Percentiles rank a stretch among this genome's conserved stretches.
phyloP scores from a whole-genome alignment of 2,113 vertebrate genomes.

The Microtus montanus region DNA sequence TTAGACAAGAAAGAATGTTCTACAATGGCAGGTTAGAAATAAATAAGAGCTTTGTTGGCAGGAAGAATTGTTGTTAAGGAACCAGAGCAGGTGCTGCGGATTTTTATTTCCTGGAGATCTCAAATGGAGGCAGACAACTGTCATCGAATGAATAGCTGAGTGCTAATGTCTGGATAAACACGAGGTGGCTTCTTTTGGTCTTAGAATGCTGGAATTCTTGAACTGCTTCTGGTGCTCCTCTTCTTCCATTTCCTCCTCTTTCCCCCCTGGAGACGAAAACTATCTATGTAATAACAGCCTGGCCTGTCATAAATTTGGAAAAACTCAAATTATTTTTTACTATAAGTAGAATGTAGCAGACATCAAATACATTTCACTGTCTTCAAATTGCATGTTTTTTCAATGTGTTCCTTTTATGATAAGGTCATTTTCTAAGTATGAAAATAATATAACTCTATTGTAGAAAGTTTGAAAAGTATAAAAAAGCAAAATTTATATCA shows the following conservation, averaged over 20 bases:
- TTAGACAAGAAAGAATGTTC: slow-evolving; percentile 3
- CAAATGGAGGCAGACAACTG: slow-evolving; percentile 31
- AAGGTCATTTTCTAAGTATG: slow-evolving; percentile 17
- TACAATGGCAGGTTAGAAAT: background rate
- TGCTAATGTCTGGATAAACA: slow-evolving; percentile 15
- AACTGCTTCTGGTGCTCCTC: background rate
- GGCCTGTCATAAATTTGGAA: slow-evolving; percentile 22
- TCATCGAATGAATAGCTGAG: slow-evolving; percentile 27
- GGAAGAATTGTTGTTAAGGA: slow-evolving; percentile 50
- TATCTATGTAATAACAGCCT: background rate
- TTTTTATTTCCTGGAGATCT: slow-evolving; percentile 49
- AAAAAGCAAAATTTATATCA: slow-evolving; percentile 41
- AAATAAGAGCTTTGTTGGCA: slow-evolving; percentile 52
- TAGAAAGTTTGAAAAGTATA: background rate
- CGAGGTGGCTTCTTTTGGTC: background rate
- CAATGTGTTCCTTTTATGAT: background rate
- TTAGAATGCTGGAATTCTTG: slow-evolving; percentile 24
- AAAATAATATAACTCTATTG: slow-evolving; percentile 9
- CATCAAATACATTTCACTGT: background rate
- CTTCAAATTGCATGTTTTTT: slow-evolving; percentile 37
- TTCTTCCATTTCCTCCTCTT: background rate
- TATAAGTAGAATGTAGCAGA: slow-evolving; percentile 16
- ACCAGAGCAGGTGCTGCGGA: slow-evolving; percentile 23
- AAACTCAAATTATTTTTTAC: slow-evolving; percentile 41
- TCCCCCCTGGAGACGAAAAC: background rate